Conservation (phyloP, 2,797 vertebrate species). For the Taenioides sp. region DNA sequence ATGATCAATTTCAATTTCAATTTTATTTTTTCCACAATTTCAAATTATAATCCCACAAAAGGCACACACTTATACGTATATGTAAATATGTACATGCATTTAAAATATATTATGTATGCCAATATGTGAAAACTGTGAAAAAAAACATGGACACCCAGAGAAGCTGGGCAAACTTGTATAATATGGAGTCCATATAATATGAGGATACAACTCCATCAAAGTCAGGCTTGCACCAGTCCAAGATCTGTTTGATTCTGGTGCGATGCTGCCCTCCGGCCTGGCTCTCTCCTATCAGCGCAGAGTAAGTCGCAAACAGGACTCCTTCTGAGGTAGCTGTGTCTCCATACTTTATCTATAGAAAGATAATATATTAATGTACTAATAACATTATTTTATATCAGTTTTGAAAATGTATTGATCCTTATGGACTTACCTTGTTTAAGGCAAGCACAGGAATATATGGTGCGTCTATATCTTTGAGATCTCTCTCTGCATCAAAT, state of each 20-base stretch:
- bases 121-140: no score
- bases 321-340: slow-evolving; percentile 99
- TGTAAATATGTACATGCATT: no score
- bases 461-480: slow-evolving; percentile 91
- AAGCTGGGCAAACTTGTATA: no score
- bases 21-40: no score
- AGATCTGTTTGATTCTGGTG: slow-evolving; percentile 92
- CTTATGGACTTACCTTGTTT: slow-evolving; percentile 86
- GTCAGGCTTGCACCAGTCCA: slow-evolving; percentile 93
- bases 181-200: no score
- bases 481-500: slow-evolving; percentile 96
- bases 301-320: slow-evolving; percentile 97
- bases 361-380: background rate
- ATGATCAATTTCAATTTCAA: slow-evolving; percentile 31
- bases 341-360: slow-evolving; percentile 92
- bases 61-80: no score
- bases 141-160: no score
- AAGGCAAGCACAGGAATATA: slow-evolving; percentile 92
- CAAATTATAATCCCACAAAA: no score
- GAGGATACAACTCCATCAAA: slow-evolving; percentile 97
- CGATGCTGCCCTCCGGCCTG: slow-evolving; percentile 95
- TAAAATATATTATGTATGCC: no score
- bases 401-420: background rate
- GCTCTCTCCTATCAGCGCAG: slow-evolving; percentile 96
- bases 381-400: background rate